Evolutionary conservation across 2,113 vertebrate genomes (phyloP), one percentile per base, ranked within the genome.

Genomic region (Rhadina sibilatrix): DNA sequence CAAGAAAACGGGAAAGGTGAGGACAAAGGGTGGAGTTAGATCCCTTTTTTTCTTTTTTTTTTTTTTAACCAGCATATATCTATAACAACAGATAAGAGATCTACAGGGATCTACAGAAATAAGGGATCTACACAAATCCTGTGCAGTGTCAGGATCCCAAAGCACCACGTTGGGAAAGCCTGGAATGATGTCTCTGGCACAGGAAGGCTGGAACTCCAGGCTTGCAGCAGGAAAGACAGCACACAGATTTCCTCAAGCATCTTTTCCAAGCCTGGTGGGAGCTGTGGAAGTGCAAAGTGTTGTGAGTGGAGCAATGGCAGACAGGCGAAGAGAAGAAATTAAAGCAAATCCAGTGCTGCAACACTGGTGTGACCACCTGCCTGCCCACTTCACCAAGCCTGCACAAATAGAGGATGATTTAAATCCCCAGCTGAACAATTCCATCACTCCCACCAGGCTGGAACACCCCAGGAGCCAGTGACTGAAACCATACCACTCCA

Each of bases 1-100:
- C 79, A 91, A 89, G 68, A 35, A 91, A 95, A 82, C 61, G 87
- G 70, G 75, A 91, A 94, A 91, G 54, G 16, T 31, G 79, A 64
- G 44, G 68, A 90, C 69, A 94, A 91, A 64, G 70, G 82, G 66
- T 69, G 35, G 71, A 72, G 37, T 50, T 50, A n/a, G 31, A 94
- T 3, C 2, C n/a, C n/a, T n/a, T n/a, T n/a, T n/a, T n/a, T n/a
- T n/a, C n/a, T 13, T 10, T 25, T 40, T 33, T 44, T 25, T 44
- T 27, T 47, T 16, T 31, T 30, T 21, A 30, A 25, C 18, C 25
- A 56, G 47, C 31, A 14, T n/a, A 57, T 40, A 84, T 38, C 77
- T 74, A 31, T 89, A 89, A 90, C 25, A 71, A 44, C 47, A 83
- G 57, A 20, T 46, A 46, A 50, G 25, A 24, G 18, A 33, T 22